phyloP scores from a whole-genome alignment of 2,888 invertebrate genomes.

The Abrostola tripartita region DNA sequence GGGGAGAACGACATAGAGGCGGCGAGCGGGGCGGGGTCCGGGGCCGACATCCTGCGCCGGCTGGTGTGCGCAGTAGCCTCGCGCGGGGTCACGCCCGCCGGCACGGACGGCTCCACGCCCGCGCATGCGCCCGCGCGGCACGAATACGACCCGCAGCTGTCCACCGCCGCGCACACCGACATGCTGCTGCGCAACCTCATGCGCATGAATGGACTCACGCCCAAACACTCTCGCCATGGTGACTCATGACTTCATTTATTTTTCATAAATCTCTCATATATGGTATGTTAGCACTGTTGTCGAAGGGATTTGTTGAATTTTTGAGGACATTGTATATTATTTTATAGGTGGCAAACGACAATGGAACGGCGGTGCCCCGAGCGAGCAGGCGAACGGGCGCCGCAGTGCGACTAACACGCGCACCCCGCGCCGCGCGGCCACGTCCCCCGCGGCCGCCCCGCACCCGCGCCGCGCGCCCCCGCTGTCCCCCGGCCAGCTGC shows the following conservation, averaged over 20 bases:
- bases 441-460: slow-evolving; percentile 26
- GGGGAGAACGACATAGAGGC: slow-evolving; percentile 84
- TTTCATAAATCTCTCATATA: neutral
- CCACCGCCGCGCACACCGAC: slow-evolving; percentile 79
- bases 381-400: slow-evolving; percentile 23
- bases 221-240: slow-evolving; percentile 71
- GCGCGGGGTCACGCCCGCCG: slow-evolving; percentile 63
- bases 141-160: slow-evolving; percentile 75
- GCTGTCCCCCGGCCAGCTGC: slow-evolving; percentile 77
- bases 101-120: slow-evolving; percentile 49
- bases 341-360: slow-evolving; percentile 72
- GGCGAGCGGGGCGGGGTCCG: slow-evolving; percentile 58
- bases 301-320: too few species aligned
- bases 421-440: slow-evolving; percentile 27
- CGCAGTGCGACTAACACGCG: slow-evolving; percentile 18
- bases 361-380: slow-evolving; percentile 64
- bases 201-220: slow-evolving; percentile 81
- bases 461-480: slow-evolving; percentile 35
- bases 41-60: slow-evolving; percentile 73
- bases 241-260: slow-evolving; percentile 26
- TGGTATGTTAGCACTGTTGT: neutral
- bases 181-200: slow-evolving; percentile 83
- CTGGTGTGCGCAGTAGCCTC: slow-evolving; percentile 73
- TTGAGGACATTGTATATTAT: too few species aligned
- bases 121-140: slow-evolving; percentile 47